Conservation (phyloP, 2,113 vertebrate species). For the Brienomyrus longianalis region DNA sequence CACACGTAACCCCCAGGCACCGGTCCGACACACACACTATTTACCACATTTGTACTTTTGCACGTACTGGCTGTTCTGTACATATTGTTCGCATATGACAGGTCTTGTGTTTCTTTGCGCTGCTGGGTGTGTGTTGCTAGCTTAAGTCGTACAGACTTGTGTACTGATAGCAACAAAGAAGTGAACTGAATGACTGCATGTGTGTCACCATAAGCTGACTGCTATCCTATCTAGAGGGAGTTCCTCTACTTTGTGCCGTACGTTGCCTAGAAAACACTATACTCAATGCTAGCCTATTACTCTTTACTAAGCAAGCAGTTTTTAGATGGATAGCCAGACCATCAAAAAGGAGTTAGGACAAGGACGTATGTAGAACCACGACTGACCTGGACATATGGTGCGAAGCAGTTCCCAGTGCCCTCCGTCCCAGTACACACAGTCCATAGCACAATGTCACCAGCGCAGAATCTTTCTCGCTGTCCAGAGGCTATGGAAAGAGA, state of each 20-base stretch:
- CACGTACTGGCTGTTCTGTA: too few species aligned
- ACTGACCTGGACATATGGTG: slow-evolving; percentile 97
- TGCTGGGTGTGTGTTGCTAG: too few species aligned
- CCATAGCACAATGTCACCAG: slow-evolving; percentile 90
- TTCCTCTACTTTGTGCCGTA: neutral
- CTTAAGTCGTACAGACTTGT: too few species aligned
- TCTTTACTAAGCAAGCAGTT: neutral
- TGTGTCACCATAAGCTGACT: neutral
- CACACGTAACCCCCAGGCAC: too few species aligned
- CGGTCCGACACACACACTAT: too few species aligned
- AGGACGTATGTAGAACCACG: neutral
- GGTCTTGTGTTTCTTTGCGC: too few species aligned
- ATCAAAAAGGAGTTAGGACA: neutral
- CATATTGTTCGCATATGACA: too few species aligned
- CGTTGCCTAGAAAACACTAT: neutral
- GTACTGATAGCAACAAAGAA: too few species aligned
- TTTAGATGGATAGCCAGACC: neutral
- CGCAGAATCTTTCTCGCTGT: slow-evolving; percentile 84
- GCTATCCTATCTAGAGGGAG: neutral
- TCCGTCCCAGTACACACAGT: slow-evolving; percentile 88
- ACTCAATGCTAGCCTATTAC: neutral
- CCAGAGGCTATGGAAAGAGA: slow-evolving; percentile 65
- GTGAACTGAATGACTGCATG: neutral
- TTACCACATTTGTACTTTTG: too few species aligned
- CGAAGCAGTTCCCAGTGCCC: slow-evolving; percentile 90